Evolutionary conservation across 2,113 vertebrate species (phyloP).

Genomic region (Onychorhynchus coronatus): DNA sequence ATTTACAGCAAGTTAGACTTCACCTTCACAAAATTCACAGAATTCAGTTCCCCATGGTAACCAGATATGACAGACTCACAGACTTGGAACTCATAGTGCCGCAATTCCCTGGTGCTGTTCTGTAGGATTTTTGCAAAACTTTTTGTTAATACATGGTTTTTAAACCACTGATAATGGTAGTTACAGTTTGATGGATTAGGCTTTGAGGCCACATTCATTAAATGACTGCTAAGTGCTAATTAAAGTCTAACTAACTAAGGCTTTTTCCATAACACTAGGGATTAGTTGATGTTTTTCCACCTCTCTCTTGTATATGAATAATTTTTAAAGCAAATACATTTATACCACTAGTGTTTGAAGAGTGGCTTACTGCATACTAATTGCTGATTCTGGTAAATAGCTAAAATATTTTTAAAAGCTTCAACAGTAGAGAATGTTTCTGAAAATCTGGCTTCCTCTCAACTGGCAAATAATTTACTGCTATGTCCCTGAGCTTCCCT

Average conservation of each 20-base stretch:
- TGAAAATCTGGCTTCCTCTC: conserved; percentile 22
- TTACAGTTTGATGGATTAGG: conserved; percentile 28
- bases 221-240: conserved; percentile 23
- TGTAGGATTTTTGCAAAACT: neutral
- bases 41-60: neutral
- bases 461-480: neutral
- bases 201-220: conserved; percentile 21
- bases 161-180: neutral
- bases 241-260: conserved; percentile 29
- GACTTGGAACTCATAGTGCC: neutral
- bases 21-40: neutral
- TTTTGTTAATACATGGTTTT: neutral
- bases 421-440: neutral
- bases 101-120: neutral
- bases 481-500: neutral
- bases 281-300: neutral
- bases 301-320: neutral
- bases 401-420: neutral
- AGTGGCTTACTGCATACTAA: conserved; percentile 17
- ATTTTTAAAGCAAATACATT: conserved; percentile 37
- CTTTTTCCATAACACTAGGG: neutral
- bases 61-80: neutral
- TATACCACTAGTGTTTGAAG: conserved; percentile 4
- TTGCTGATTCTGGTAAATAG: conserved; percentile 14
- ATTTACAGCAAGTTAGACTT: neutral